A percentile compares a stretch with the other conserved stretches of the same genome.
These are phyloP conservation scores for Odocoileus hemionus DNA, from an alignment of 2,113 vertebrate species.

Conservation along the genomic window DNA sequence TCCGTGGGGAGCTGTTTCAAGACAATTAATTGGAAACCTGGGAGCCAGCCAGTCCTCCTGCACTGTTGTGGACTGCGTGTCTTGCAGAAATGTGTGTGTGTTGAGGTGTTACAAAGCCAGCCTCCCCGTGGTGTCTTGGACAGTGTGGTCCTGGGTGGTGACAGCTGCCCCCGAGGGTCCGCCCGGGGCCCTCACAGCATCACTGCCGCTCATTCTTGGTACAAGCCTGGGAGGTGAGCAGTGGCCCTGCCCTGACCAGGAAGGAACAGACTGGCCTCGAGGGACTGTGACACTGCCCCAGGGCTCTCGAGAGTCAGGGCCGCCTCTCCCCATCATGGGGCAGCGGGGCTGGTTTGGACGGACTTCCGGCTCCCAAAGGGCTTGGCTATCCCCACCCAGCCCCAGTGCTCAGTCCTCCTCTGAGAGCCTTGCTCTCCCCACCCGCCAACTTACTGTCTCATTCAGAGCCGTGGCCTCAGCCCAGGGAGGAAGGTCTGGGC, in stretches of 20 bases:
- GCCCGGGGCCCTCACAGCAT: not conserved
- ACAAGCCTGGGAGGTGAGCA: not conserved
- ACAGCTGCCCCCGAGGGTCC: not conserved
- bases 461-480: not conserved
- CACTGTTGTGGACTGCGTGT: not conserved
- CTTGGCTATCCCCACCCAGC: not conserved
- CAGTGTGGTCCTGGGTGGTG: not conserved
- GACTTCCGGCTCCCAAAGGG: not conserved
- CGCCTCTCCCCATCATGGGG: accelerated
- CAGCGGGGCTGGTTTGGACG: not conserved
- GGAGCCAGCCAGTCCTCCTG: not conserved
- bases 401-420: not conserved
- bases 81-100: not conserved
- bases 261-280: not conserved
- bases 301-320: not conserved
- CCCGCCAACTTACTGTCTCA: too few relatives aligned
- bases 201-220: not conserved
- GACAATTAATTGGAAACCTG: not conserved
- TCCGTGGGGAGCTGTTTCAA: not conserved
- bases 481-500: not conserved
- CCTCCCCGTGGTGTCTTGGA: accelerated
- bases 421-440: not conserved
- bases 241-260: not conserved
- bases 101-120: not conserved
- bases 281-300: not conserved